These are phyloP conservation scores for Heteractis magnifica DNA, from an alignment of 92 coral and sea anemone genomes.

Conservation along the genomic window DNA sequence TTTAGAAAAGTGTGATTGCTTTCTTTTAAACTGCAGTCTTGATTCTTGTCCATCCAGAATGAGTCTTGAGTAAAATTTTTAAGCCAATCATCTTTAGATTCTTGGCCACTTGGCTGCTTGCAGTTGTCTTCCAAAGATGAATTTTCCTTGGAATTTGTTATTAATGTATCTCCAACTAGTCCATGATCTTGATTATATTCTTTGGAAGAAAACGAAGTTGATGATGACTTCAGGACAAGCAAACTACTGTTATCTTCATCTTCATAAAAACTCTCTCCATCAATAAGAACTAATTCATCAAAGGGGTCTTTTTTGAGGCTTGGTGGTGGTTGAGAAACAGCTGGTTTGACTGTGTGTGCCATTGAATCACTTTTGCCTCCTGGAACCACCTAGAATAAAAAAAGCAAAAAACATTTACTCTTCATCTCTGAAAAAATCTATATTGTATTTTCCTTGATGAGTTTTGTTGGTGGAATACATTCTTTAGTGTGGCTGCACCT, in stretches of 20 bases:
- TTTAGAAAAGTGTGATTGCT: background rate
- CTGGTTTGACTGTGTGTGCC: background rate
- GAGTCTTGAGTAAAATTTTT: slow-evolving; percentile 35
- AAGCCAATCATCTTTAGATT: slow-evolving; percentile 41
- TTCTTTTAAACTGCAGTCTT: background rate
- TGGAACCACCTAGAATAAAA: slow-evolving; percentile 23
- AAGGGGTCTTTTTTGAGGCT: background rate
- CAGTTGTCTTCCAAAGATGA: background rate
- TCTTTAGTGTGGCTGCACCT: too few species aligned
- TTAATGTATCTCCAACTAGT: background rate
- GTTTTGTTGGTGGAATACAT: too few species aligned
- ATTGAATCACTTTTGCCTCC: background rate
- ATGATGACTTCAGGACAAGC: background rate
- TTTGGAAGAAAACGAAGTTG: background rate
- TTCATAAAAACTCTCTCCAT: slow-evolving; percentile 21
- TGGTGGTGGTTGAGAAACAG: background rate
- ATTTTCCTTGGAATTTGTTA: too few species aligned
- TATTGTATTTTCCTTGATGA: too few species aligned
- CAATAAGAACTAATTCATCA: slow-evolving; percentile 10
- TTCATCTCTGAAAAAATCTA: background rate
- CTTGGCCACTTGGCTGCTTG: background rate
- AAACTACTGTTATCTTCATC: background rate
- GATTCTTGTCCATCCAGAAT: slow-evolving; percentile 34
- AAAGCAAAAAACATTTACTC: background rate
- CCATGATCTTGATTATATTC: background rate